Evolutionary conservation across 2,888 invertebrate species (phyloP).

Genomic region (Xestia rhomboidea): DNA sequence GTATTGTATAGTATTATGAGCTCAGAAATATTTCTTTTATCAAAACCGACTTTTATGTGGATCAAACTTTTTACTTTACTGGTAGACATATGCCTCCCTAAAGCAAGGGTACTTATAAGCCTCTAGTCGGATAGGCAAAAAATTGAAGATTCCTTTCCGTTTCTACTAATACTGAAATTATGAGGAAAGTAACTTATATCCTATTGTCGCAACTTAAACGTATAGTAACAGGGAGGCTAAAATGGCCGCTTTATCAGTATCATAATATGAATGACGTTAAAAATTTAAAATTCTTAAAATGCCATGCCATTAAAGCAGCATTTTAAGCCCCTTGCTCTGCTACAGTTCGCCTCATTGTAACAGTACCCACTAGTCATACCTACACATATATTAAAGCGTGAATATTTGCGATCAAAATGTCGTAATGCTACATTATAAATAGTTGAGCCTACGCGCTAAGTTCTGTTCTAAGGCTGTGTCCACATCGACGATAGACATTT

Average conservation of each 20-base stretch:
- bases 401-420: slow-evolving; percentile 30
- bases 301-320: too few species aligned
- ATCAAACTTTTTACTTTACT: background rate
- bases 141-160: too few species aligned
- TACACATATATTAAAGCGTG: background rate
- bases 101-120: background rate
- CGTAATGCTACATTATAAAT: slow-evolving; percentile 21
- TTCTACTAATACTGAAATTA: background rate
- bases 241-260: too few species aligned
- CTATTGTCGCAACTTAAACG: background rate
- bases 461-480: slow-evolving; percentile 10
- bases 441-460: background rate
- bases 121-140: background rate
- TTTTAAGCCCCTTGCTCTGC: background rate
- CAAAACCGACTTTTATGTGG: background rate
- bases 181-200: background rate
- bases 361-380: background rate
- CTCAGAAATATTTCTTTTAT: background rate
- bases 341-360: background rate
- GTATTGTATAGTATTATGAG: background rate
- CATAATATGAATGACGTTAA: too few species aligned
- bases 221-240: too few species aligned
- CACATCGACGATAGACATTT: background rate
- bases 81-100: background rate
- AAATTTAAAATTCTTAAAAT: too few species aligned